Evolutionary conservation across 1,140 invertebrate genomes (phyloP).

Genomic region (Musca domestica): DNA sequence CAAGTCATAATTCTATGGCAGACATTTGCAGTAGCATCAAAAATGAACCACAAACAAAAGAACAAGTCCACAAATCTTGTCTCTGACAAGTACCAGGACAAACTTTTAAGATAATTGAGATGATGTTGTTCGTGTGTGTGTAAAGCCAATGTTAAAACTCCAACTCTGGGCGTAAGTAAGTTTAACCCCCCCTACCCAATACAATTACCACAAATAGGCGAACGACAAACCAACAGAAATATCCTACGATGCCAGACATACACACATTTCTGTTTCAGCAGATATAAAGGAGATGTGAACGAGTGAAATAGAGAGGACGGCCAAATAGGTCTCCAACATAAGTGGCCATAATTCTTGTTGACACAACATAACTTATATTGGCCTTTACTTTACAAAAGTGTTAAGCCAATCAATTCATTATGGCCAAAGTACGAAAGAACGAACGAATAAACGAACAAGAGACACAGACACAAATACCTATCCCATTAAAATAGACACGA

Average conservation of each 20-base stretch:
- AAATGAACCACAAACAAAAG: not conserved
- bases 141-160: not conserved
- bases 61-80: slow-evolving; percentile 14
- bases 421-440: not conserved
- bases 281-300: too few species aligned
- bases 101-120: slow-evolving; percentile 10
- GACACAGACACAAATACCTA: too few species aligned
- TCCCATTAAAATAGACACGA: too few species aligned
- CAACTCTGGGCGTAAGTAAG: too few species aligned
- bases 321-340: not conserved
- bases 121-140: not conserved
- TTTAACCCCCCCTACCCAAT: too few species aligned
- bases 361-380: slow-evolving; percentile 27
- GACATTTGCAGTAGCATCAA: not conserved
- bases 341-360: slow-evolving; percentile 27
- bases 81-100: slow-evolving; percentile 16
- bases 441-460: too few species aligned
- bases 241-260: too few species aligned
- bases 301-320: too few species aligned
- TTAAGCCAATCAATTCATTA: slow-evolving; percentile 27
- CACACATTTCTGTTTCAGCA: too few species aligned
- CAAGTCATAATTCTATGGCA: too few species aligned
- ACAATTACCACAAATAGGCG: too few species aligned
- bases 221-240: too few species aligned
- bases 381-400: slow-evolving; percentile 25